Conservation (phyloP, 2,797 vertebrate genomes). For the Sebastes diaconus region DNA sequence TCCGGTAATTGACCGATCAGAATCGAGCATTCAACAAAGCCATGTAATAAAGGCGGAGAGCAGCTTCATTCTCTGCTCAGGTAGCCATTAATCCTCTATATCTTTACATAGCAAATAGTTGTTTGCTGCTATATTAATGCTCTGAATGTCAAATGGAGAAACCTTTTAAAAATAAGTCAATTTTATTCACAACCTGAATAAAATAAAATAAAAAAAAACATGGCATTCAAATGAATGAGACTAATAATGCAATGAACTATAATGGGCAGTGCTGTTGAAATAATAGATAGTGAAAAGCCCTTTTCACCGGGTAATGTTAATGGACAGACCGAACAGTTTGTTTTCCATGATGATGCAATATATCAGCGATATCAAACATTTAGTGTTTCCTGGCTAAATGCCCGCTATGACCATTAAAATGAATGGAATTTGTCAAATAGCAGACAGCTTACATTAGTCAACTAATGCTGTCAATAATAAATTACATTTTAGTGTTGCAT, state of each 20-base stretch:
- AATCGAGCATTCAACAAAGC: too few relatives aligned
- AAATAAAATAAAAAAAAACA: not conserved
- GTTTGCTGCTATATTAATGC: not conserved
- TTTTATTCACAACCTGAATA: not conserved
- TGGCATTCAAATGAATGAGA: not conserved
- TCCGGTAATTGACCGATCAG: too few relatives aligned
- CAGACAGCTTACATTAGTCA: slow-evolving; percentile 14
- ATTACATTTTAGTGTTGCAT: slow-evolving; percentile 10
- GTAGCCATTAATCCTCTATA: not conserved
- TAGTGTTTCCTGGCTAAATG: slow-evolving; percentile 13
- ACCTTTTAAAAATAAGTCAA: not conserved
- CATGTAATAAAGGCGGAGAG: not conserved
- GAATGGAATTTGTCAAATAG: slow-evolving; percentile 23
- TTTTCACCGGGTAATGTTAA: not conserved
- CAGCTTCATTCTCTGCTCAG: not conserved
- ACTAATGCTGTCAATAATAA: slow-evolving; percentile 6
- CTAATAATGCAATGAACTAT: not conserved
- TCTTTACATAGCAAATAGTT: not conserved
- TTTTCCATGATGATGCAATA: slow-evolving; percentile 6
- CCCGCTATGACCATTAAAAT: slow-evolving; percentile 7
- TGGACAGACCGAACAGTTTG: not conserved
- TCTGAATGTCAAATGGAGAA: rapidly evolving
- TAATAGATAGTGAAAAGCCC: not conserved
- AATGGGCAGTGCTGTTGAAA: not conserved
- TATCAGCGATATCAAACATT: slow-evolving; percentile 14